Evolutionary conservation across 2,888 invertebrate genomes (phyloP).

Genomic region (Eristalis arbustorum): DNA sequence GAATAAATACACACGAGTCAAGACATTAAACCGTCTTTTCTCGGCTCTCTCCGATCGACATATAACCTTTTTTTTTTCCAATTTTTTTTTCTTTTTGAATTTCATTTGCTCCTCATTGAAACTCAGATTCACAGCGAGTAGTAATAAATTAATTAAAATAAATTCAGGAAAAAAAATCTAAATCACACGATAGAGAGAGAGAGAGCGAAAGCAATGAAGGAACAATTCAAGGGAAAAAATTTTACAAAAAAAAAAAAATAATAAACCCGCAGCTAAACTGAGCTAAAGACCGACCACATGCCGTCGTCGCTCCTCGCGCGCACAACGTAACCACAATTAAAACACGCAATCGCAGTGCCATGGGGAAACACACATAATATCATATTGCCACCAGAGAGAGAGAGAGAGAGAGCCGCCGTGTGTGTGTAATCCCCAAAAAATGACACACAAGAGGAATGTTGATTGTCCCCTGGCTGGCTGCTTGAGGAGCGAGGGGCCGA

Average conservation of each 20-base stretch:
- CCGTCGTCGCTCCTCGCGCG: conserved; percentile 42
- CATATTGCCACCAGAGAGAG: conserved; percentile 42
- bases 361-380: conserved; percentile 19
- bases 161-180: not conserved
- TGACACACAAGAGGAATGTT: not conserved
- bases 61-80: no score
- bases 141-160: not conserved
- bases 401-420: no score
- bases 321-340: conserved; percentile 47
- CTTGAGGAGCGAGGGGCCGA: not conserved
- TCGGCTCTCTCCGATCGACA: no score
- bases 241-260: not conserved
- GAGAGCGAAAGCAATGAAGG: not conserved
- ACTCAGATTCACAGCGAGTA: not conserved
- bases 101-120: not conserved
- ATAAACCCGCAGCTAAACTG: not conserved
- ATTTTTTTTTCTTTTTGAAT: no score
- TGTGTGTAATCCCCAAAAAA: not conserved
- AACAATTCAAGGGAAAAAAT: not conserved
- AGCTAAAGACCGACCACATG: conserved; percentile 34
- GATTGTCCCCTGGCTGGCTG: no score
- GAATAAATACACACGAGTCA: no score
- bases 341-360: conserved; percentile 46
- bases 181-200: no score
- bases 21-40: no score